Percentiles rank a stretch among this genome's conserved stretches.
Evolutionary conservation across 2,113 vertebrate genomes (phyloP).

Genomic region (Chloroceryle aenea): DNA sequence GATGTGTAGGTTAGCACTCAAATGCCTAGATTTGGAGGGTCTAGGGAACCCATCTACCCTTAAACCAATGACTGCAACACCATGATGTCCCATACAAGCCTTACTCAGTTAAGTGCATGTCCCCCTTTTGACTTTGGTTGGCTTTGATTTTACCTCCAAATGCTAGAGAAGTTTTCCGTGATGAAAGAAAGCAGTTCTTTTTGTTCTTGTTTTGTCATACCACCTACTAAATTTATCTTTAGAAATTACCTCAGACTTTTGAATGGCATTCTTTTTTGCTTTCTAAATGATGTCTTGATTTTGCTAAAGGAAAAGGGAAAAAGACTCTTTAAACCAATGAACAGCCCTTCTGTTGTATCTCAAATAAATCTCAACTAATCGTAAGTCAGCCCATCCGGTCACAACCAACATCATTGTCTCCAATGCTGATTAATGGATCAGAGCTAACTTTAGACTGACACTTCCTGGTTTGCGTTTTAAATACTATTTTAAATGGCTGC

Average conservation of each 20-base stretch:
- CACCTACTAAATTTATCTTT: constrained; percentile 32
- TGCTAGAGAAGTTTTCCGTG: not conserved
- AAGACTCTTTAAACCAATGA: constrained; percentile 67
- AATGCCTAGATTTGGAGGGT: not conserved
- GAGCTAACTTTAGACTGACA: constrained; percentile 74
- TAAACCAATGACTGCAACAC: not conserved
- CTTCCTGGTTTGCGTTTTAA: constrained; percentile 67
- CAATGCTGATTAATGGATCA: constrained; percentile 71
- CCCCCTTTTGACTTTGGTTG: not conserved
- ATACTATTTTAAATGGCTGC: constrained; percentile 3
- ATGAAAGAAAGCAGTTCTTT: not conserved
- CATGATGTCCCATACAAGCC: rapidly evolving
- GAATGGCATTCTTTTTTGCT: constrained; percentile 52
- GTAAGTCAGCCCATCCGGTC: constrained; percentile 75
- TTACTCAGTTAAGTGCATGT: not conserved
- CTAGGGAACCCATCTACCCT: not conserved
- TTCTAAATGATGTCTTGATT: constrained; percentile 72
- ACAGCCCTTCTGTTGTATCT: constrained; percentile 73
- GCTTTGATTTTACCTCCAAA: not conserved
- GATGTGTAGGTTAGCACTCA: not conserved
- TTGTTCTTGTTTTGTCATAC: not conserved
- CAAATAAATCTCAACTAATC: constrained; percentile 72
- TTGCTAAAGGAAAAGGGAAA: constrained; percentile 77
- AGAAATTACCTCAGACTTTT: constrained; percentile 71
- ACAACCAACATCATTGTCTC: constrained; percentile 73